Base-by-base conservation (phyloP, 2,888 invertebrate genomes). In the Drosophila testacea region DNA sequence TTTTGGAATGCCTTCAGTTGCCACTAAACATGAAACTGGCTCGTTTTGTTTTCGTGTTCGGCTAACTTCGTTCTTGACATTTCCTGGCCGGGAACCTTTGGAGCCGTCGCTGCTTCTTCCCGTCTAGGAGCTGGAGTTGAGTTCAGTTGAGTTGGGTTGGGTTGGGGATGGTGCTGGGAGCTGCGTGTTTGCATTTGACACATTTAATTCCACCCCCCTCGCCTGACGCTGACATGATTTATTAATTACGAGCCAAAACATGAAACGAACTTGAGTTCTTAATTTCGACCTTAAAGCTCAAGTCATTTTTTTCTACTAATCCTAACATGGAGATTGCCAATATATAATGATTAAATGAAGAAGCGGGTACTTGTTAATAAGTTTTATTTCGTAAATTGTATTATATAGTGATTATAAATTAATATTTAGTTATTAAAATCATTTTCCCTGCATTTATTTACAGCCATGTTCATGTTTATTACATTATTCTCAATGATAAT, bases 171-270 rank as follows among this genome's bases (percentile, higher is more conserved):
- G 16, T 32, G 50, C 27, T 60, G 48, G 62, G 60, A 46, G 62
- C 83, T 75, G 83, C 81, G 81, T 86, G 81, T 83, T 83, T 90
- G 90, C 77, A 79, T 84, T 83, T 88, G 88, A 88, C 83, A 90
- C 79, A 88, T 91, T 83, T 83, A 82, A 87, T 81, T 69, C 79
- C 75, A 56, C 11, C 63, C 73, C 82, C 52, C 28, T 51, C 60
- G 88, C 64, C 80, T 65, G 83, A 73, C 88, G 88, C 88, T 81
- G 89, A 88, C 78, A 85, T 91, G 91, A 91, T 91, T 91, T 91
- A 91, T 91, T 88, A 89, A 81, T 91, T 85, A 88, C 81, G 77
- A 78, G 80, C 75, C 81, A 70, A 81, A 78, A 89, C 83, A 82
- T 81, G 81, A 83, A 87, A 80, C 83, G 89, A 87, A 87, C 88